Base-by-base conservation (phyloP, 2,113 vertebrate genomes). In the Equus przewalskii region DNA sequence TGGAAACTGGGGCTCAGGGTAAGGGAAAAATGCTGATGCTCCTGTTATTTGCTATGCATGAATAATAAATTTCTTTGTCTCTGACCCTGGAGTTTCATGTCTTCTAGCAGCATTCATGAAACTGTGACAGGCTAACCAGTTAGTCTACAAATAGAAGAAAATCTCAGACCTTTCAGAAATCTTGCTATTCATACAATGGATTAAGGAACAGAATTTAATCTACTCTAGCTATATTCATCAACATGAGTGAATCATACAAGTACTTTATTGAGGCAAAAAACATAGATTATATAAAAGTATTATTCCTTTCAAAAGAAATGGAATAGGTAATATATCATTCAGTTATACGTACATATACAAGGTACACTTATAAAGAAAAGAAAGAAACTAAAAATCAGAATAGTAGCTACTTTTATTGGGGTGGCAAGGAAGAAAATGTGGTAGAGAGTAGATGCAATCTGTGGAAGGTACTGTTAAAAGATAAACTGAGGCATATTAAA, bases 211-310 rank as follows among this genome's bases (percentile, higher is more conserved):
- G 15, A 56, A 86, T 64, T 36, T 41, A 73, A 80, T 81, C n/a
- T 81, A 49, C 24, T 22, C 12, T 56, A 65, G 36, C 21, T 28
- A 46, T 86, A 33, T 44, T 13, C 18, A 86, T 60, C 24, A 60
- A 75, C 15, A 22, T 75, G 36, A 91, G 97, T 97, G 46, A 73
- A 73, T 96, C 33, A 51, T 49, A 69, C 86, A 58, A 73, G 21
- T 21, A 87, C 14, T 94, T 67, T 49, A 26, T 4, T 75, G 81
- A 81, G 70, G 28, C 4, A 62, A 60, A 87, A 83, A 64, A 15
- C 26, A 46, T 33, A 70, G 12, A 24, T 30, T 89, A 70, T 24
- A 30, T 84, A 79, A 89, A 80, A 89, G 30, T 54, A 56, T 44
- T 8, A 44, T 36, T n/a, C 7, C 5, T 89, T 96, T 64, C 21